Evolutionary conservation across 2,113 vertebrate species (phyloP).

Genomic region (Sardina pilchardus): DNA sequence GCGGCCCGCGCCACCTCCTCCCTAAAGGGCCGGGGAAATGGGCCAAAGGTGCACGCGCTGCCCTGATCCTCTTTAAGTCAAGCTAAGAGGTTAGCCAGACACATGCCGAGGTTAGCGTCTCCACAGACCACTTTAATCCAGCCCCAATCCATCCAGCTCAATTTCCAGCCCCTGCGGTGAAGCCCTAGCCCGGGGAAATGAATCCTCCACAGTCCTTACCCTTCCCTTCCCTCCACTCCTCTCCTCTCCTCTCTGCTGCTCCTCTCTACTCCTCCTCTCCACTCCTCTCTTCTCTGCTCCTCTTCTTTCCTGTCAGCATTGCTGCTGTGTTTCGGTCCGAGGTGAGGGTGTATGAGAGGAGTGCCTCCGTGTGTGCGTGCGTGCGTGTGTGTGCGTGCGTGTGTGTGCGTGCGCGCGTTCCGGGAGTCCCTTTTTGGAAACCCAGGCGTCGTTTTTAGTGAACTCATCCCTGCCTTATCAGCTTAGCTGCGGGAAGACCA

Average conservation of each 20-base stretch:
- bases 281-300: too few species aligned
- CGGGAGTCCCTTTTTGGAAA: neutral
- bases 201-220: neutral
- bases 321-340: neutral
- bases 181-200: neutral
- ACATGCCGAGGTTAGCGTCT: constrained; percentile 32
- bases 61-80: constrained; percentile 34
- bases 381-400: neutral
- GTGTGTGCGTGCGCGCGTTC: neutral
- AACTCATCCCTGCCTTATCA: constrained; percentile 9
- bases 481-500: neutral
- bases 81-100: constrained; percentile 25
- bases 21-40: neutral
- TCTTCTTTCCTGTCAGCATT: too few species aligned
- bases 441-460: neutral
- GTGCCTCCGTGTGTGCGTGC: neutral
- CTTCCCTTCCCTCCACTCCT: neutral
- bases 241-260: too few species aligned
- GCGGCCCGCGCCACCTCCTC: neutral
- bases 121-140: constrained; percentile 1
- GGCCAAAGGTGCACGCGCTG: constrained; percentile 10
- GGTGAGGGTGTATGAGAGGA: neutral
- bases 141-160: constrained; percentile 3
- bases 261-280: too few species aligned
- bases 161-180: neutral